phyloP scores from a whole-genome alignment of 2,113 vertebrate species.

The Macquaria australasica region DNA sequence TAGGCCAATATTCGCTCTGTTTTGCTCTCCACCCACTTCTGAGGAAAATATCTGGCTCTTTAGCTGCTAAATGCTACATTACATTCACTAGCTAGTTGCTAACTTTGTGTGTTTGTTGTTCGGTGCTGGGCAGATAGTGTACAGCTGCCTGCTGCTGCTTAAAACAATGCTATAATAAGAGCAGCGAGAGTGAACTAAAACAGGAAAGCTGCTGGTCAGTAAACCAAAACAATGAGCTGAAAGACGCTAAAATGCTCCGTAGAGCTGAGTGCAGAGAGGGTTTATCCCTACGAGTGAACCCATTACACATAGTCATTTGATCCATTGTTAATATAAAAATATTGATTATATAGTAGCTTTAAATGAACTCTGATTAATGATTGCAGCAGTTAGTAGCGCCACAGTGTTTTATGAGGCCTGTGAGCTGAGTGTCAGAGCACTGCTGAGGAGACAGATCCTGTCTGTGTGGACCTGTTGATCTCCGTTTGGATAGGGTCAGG shows the following conservation, averaged over 20 bases:
- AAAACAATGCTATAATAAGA: neutral
- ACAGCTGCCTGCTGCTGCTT: too few species aligned
- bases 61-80: neutral
- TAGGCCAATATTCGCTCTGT: neutral
- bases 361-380: slow-evolving; percentile 1
- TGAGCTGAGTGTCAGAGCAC: slow-evolving; percentile 46
- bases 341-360: neutral
- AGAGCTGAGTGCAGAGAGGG: neutral
- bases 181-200: too few species aligned
- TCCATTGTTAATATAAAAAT: neutral
- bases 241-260: neutral
- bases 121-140: neutral
- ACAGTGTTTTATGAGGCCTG: slow-evolving; percentile 42
- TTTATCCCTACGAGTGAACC: neutral
- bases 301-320: neutral
- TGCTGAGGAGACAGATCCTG: slow-evolving; percentile 64
- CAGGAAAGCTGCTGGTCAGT: neutral
- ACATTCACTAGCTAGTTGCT: neutral
- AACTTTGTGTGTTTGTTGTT: neutral
- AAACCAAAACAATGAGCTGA: neutral
- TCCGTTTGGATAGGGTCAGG: slow-evolving; percentile 63
- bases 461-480: slow-evolving; percentile 59
- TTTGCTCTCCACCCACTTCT: neutral
- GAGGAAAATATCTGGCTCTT: too few species aligned
- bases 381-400: slow-evolving; percentile 5